Percentiles rank a stretch among this genome's conserved stretches.
Evolutionary conservation across 2,888 invertebrate genomes (phyloP).

Genomic region (Hanleya hanleyi): DNA sequence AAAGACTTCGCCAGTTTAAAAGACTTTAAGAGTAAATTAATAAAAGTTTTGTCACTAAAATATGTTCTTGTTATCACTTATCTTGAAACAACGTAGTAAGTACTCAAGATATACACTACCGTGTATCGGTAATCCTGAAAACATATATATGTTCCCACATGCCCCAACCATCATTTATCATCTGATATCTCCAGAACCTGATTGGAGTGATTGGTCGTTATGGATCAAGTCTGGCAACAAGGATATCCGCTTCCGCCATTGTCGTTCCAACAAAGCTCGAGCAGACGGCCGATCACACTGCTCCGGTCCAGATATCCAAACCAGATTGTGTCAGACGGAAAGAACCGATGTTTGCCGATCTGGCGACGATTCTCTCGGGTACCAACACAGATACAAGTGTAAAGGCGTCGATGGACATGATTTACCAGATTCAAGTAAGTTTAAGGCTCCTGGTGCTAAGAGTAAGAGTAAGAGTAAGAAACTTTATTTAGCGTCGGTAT

Average conservation of each 20-base stretch:
- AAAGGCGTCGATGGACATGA: conserved; percentile 35
- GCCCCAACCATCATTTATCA: no score
- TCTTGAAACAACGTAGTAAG: no score
- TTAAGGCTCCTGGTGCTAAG: no score
- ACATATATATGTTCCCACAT: no score
- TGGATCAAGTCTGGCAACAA: conserved; percentile 53
- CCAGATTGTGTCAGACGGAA: neutral
- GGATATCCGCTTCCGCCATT: conserved; percentile 49
- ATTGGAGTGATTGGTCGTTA: conserved; percentile 54
- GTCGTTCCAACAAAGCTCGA: conserved; percentile 29
- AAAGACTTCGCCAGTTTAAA: no score
- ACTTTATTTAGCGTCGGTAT: no score
- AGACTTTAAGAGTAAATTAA: no score
- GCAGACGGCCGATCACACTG: conserved; percentile 24
- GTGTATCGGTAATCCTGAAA: no score
- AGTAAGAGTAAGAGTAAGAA: no score
- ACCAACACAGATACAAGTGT: conserved; percentile 36
- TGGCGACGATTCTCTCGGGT: conserved; percentile 20
- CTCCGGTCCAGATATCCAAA: conserved; percentile 20
- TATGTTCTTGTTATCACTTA: no score
- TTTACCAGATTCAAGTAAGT: conserved; percentile 34
- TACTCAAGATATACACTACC: no score
- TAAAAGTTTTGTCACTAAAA: no score
- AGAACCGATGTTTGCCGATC: neutral
- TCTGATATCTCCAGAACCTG: neutral